These are phyloP conservation scores for Sebastes paucispinis DNA, from an alignment of 2,797 vertebrate species.

Conservation along the genomic window DNA sequence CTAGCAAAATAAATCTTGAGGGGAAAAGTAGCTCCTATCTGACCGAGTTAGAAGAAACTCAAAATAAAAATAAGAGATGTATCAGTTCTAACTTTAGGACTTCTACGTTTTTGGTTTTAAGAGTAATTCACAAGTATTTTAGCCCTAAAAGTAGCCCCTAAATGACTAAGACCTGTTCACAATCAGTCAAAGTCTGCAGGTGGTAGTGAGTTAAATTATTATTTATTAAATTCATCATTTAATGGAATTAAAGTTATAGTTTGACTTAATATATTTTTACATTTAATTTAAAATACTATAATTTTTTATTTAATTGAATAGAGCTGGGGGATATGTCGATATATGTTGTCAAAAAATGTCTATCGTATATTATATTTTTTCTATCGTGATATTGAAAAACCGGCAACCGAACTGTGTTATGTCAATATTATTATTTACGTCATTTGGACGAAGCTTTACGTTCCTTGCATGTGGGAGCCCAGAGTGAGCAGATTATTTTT, in stretches of 20 bases:
- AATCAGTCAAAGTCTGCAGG: no score
- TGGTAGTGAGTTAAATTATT: neutral
- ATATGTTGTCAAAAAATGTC: no score
- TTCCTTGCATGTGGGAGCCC: no score
- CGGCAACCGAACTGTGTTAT: no score
- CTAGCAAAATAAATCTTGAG: neutral
- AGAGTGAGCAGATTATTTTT: no score
- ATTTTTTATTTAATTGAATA: neutral
- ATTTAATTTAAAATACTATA: neutral
- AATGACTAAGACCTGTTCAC: no score
- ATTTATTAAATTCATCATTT: accelerated
- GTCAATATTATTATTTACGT: no score
- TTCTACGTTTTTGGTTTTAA: neutral
- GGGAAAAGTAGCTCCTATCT: neutral
- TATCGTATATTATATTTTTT: no score
- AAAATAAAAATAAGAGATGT: neutral
- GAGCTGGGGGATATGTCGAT: no score
- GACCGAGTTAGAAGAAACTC: neutral
- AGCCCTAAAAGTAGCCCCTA: no score
- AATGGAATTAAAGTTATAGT: neutral
- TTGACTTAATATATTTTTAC: neutral
- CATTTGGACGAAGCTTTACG: no score
- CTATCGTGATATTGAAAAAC: no score
- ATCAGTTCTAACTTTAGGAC: neutral
- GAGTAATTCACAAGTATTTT: neutral